Evolutionary conservation across 2,113 vertebrate species (phyloP).

Genomic region (Herpetotheres cachinnans): DNA sequence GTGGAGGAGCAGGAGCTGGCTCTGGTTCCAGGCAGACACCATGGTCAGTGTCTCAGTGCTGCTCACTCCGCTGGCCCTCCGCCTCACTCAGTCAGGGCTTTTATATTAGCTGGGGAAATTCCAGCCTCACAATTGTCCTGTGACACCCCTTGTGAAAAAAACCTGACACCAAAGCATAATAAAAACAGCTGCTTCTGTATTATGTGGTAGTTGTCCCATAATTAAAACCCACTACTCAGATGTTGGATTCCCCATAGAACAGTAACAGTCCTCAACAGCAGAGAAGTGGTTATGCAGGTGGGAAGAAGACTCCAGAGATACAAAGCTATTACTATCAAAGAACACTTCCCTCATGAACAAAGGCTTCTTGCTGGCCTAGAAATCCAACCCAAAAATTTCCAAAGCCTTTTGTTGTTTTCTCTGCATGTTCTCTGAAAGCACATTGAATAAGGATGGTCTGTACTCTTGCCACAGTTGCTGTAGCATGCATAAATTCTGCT

Average conservation of each 20-base stretch:
- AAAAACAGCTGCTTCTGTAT: neutral
- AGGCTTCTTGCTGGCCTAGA: neutral
- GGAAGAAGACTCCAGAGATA: neutral
- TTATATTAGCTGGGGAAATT: neutral
- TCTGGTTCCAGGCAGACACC: neutral
- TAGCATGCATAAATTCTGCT: neutral
- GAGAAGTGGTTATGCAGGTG: neutral
- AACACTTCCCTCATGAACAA: neutral
- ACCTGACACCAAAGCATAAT: neutral
- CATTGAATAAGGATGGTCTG: accelerated
- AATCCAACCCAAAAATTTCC: neutral
- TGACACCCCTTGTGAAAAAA: neutral
- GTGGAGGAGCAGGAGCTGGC: neutral
- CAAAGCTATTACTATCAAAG: neutral
- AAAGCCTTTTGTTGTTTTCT: neutral
- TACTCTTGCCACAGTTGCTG: neutral
- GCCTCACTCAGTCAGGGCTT: neutral
- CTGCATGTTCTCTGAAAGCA: neutral
- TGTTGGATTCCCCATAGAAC: neutral
- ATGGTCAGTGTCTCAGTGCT: neutral
- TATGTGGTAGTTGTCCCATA: neutral
- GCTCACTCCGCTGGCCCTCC: neutral
- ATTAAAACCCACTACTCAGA: neutral
- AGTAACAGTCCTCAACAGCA: neutral
- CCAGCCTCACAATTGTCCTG: neutral